Percentiles rank a stretch among this genome's conserved stretches.
These are phyloP conservation scores for Lutraria lutraria DNA, from an alignment of 2,888 invertebrate species.

Conservation along the genomic window DNA sequence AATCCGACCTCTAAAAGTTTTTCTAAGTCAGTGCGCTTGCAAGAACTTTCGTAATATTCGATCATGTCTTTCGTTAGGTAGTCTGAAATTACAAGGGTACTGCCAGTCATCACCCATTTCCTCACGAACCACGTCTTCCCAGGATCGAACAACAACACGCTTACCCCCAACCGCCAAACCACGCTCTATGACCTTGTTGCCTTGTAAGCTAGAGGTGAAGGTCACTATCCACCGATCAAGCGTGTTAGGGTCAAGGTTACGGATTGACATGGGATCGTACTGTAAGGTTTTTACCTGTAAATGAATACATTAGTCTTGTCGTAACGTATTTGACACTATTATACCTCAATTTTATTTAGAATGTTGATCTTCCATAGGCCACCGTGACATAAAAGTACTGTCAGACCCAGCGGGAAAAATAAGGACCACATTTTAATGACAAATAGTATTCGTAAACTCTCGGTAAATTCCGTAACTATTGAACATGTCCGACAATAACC, in stretches of 20 bases:
- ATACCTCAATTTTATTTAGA: no score
- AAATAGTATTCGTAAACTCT: no score
- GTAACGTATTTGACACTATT: no score
- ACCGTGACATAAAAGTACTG: no score
- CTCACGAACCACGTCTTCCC: conserved; percentile 56
- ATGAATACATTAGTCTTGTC: background rate
- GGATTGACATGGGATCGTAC: conserved; percentile 61
- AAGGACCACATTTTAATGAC: no score
- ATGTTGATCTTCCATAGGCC: no score
- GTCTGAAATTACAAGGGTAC: conserved; percentile 41
- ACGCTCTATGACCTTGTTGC: conserved; percentile 42
- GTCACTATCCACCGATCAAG: conserved; percentile 66
- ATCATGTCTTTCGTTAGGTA: conserved; percentile 46
- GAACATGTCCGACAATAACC: no score
- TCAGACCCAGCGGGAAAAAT: no score
- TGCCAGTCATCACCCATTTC: conserved; percentile 51
- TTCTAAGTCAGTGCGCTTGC: conserved; percentile 34
- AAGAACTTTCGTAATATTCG: conserved; percentile 54
- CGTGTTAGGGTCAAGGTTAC: conserved; percentile 31
- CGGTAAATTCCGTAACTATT: no score
- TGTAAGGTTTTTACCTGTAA: conserved; percentile 56
- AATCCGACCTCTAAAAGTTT: background rate
- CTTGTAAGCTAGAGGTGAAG: conserved; percentile 34
- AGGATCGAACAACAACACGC: conserved; percentile 50
- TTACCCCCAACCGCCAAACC: conserved; percentile 57